Evolutionary conservation across 2,113 vertebrate genomes (phyloP).

Genomic region (Chaetops frenatus): DNA sequence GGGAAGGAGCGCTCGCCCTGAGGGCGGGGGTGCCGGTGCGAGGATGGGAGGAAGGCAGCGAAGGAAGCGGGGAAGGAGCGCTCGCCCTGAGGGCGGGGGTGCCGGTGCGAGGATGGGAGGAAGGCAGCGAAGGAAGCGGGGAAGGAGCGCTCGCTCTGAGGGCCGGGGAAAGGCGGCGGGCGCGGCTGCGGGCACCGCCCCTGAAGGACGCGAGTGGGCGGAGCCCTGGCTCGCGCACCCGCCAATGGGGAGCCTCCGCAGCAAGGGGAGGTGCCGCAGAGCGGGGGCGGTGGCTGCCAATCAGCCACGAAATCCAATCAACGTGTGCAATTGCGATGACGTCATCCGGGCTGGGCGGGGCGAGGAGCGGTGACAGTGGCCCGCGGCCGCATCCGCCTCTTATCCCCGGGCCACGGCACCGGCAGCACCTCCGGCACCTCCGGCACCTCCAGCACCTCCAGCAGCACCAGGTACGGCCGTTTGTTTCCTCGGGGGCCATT

Average conservation of each 20-base stretch:
- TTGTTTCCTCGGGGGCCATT: accelerated
- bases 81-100: accelerated
- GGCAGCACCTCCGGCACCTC: neutral
- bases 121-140: too few relatives aligned
- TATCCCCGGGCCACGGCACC: neutral
- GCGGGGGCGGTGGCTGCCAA: neutral
- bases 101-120: neutral
- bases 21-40: too few relatives aligned
- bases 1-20: accelerated
- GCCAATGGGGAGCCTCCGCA: neutral
- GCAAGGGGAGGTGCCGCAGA: neutral
- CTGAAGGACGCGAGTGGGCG: neutral
- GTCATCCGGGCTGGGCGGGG: neutral
- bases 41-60: accelerated
- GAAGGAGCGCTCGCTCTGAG: neutral
- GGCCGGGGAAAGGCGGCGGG: too few relatives aligned
- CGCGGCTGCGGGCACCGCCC: neutral
- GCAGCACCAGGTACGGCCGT: neutral
- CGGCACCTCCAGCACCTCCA: neutral
- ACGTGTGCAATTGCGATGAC: accelerated
- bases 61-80: accelerated
- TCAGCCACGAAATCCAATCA: accelerated
- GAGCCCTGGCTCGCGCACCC: accelerated
- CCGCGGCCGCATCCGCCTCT: neutral
- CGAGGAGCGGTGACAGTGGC: neutral